These are phyloP conservation scores for Trachops cirrhosus DNA, from an alignment of 2,797 vertebrate genomes.

Conservation along the genomic window DNA sequence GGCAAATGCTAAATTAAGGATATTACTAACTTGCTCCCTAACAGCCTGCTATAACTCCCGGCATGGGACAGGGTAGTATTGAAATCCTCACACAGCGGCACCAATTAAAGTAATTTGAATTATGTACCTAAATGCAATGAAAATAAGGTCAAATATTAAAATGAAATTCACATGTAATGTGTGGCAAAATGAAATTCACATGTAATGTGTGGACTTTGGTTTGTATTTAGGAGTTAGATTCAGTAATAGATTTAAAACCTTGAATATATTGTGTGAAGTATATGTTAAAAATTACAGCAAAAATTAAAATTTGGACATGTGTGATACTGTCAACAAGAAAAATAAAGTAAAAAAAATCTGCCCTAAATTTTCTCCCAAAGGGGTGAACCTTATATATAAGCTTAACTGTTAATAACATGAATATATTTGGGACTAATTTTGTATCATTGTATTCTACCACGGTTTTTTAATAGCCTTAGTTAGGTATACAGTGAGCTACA, in stretches of 20 bases:
- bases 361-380: neutral
- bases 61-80: neutral
- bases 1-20: neutral
- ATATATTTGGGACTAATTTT: neutral
- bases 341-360: neutral
- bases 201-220: neutral
- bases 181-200: neutral
- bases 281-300: neutral
- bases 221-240: neutral
- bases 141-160: neutral
- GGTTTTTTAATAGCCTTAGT: neutral
- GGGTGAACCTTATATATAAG: neutral
- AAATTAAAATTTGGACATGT: neutral
- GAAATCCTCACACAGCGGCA: neutral
- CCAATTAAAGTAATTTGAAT: neutral
- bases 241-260: neutral
- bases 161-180: neutral
- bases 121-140: neutral
- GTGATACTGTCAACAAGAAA: neutral
- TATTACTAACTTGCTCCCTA: neutral
- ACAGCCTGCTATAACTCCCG: neutral
- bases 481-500: neutral
- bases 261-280: neutral
- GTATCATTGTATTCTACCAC: neutral
- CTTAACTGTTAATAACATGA: neutral